Base-by-base conservation (phyloP, 2,113 vertebrate genomes). In the Petrocephalus microphthalmus region DNA sequence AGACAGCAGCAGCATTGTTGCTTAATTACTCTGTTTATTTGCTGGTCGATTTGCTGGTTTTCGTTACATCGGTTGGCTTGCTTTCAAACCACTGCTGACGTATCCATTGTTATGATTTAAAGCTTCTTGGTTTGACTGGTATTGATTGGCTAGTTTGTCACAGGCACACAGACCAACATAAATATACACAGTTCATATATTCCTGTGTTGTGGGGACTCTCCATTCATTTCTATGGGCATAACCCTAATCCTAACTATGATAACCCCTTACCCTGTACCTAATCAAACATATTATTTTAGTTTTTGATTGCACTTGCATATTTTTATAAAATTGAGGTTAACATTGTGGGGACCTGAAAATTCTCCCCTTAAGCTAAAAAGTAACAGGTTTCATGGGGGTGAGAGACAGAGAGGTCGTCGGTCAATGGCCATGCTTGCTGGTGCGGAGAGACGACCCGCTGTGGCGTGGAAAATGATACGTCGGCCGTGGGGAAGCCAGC, bases 371-470 rank as follows among this genome's bases (percentile, higher is more conserved):
- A 67, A 67, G n/a, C 60, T 67, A 67, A 29, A 67, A 67, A 29
- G 60, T 29, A 29, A 29, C 60, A 67, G 60, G 11, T 67, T 67
- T 67, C 29, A 93, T 93, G 93, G 91, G 87, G 91, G 90, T 91
- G 85, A 87, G 87, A 71, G 42, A 67, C 47, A 83, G 49, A 71
- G n/a, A 54, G 56, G 15, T 11, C n/a, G 42, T 19, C 22, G 17
- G 82, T 89, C 92, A 91, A 94, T 91, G 91, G 92, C 92, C 89
- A 88, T 83, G 90, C 91, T 92, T 92, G 91, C 85, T 90, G 91
- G 94, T 93, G 93, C 93, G 92, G 91, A 93, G 91, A 81, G 71
- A 67, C 4, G 1, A 10, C 71, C 71, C 2, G 17, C 49, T 51
- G 45, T 54, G 49, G 87, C 15, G 67, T 67, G 67, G 64, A 87